Evolutionary conservation across 2,888 invertebrate genomes (phyloP).

Genomic region (Meiosimyza decipiens): DNA sequence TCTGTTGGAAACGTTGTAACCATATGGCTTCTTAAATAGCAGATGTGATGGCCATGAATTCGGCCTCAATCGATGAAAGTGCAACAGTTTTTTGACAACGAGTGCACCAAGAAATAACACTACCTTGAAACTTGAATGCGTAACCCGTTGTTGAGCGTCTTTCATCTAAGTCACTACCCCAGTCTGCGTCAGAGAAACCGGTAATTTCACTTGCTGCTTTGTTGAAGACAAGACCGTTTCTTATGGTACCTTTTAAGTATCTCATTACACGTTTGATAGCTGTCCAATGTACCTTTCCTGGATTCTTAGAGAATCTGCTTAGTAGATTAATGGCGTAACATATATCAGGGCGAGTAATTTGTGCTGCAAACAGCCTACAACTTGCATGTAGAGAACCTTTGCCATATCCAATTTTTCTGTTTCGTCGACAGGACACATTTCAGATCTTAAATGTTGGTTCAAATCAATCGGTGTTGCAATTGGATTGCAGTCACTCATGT

Average conservation of each 20-base stretch:
- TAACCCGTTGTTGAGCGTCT: constrained; percentile 34
- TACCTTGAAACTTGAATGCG: constrained; percentile 26
- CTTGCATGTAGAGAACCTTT: no score
- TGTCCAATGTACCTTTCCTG: constrained; percentile 38
- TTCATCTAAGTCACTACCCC: constrained; percentile 32
- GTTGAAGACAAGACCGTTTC: neutral
- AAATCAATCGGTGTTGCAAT: constrained; percentile 40
- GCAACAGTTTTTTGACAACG: constrained; percentile 26
- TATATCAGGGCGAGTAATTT: constrained; percentile 42
- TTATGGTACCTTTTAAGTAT: constrained; percentile 36
- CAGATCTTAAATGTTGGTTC: constrained; percentile 38
- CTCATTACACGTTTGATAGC: constrained; percentile 37
- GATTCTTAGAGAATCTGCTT: constrained; percentile 34
- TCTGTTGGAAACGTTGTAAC: constrained; percentile 36
- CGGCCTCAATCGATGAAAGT: constrained; percentile 30
- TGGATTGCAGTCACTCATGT: constrained; percentile 39
- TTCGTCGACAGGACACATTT: constrained; percentile 43
- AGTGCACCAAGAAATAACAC: constrained; percentile 26
- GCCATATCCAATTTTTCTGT: constrained; percentile 22
- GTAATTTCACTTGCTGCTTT: constrained; percentile 15
- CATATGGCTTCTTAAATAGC: constrained; percentile 40
- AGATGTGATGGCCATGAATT: constrained; percentile 33
- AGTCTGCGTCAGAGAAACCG: constrained; percentile 41
- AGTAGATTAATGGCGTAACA: constrained; percentile 36
- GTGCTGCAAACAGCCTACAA: neutral